Evolutionary conservation across 2,113 vertebrate species (phyloP).

Genomic region (Hassar affinis): DNA sequence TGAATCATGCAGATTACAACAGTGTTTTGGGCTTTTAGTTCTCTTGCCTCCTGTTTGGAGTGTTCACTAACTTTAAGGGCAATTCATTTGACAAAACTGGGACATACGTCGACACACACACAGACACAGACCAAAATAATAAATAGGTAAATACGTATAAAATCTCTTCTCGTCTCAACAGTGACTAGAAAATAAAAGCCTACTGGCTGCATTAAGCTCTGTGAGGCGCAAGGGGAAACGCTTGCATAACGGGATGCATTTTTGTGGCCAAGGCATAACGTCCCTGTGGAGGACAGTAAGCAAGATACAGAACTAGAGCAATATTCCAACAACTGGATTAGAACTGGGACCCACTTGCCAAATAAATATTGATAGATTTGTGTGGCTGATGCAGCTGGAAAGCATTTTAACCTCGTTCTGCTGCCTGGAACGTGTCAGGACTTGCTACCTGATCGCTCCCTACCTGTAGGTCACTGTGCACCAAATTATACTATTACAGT

Average conservation of each 20-base stretch:
- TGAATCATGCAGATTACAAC: constrained; percentile 10
- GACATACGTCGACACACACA: background rate
- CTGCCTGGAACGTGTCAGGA: constrained; percentile 2
- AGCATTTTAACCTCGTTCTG: constrained; percentile 34
- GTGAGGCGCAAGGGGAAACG: background rate
- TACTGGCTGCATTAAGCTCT: background rate
- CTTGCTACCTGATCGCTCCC: constrained; percentile 36
- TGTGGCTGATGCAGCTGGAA: constrained; percentile 56
- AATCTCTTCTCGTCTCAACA: background rate
- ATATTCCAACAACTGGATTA: constrained; percentile 32
- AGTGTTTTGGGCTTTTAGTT: background rate
- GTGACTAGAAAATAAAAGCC: background rate
- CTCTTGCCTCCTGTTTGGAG: background rate
- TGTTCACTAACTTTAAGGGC: background rate
- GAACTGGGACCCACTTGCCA: constrained; percentile 26
- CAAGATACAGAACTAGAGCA: constrained; percentile 16
- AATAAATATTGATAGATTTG: constrained; percentile 64
- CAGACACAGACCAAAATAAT: background rate
- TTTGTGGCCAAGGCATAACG: background rate
- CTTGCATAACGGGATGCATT: background rate
- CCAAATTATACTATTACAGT: constrained; percentile 21
- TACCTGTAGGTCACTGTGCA: constrained; percentile 50
- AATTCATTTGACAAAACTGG: background rate
- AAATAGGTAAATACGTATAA: background rate
- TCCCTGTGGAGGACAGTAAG: constrained; percentile 7